phyloP scores from a whole-genome alignment of 2,888 invertebrate species.

The Hypolimnas misippus region DNA sequence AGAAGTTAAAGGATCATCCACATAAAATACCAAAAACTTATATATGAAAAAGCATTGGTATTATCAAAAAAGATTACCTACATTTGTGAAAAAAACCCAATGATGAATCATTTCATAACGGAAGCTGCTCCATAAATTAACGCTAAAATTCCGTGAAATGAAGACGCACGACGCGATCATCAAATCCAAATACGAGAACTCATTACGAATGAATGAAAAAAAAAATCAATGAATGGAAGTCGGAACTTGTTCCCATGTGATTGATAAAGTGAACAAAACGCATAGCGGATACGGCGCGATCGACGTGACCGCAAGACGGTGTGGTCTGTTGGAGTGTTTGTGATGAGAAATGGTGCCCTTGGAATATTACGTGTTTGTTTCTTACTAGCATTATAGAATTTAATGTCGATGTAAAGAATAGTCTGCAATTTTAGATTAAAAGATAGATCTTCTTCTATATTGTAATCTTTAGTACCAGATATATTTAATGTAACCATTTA shows the following conservation, averaged over 20 bases:
- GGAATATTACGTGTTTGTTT: conserved; percentile 1
- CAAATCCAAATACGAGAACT: background rate
- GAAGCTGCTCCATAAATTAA: background rate
- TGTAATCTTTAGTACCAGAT: no score
- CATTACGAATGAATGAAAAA: conserved; percentile 4
- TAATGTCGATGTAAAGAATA: background rate
- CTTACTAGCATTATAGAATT: background rate
- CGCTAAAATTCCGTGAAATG: background rate
- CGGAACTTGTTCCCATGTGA: conserved; percentile 27
- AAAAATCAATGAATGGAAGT: conserved; percentile 8
- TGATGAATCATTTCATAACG: no score
- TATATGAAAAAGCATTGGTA: no score
- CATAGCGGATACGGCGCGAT: conserved; percentile 18
- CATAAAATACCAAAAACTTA: no score
- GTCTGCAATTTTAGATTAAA: no score
- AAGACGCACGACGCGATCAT: background rate
- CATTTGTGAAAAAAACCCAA: no score
- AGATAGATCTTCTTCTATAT: no score
- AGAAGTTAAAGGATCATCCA: no score
- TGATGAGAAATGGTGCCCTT: conserved; percentile 11
- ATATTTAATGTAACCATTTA: no score
- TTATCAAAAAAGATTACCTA: no score
- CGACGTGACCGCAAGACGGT: conserved; percentile 20
- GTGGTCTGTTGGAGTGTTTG: conserved; percentile 15
- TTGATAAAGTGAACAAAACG: conserved; percentile 9